These are phyloP conservation scores for Eumacrocentrus americanus DNA, from an alignment of 2,888 invertebrate species.

Conservation along the genomic window DNA sequence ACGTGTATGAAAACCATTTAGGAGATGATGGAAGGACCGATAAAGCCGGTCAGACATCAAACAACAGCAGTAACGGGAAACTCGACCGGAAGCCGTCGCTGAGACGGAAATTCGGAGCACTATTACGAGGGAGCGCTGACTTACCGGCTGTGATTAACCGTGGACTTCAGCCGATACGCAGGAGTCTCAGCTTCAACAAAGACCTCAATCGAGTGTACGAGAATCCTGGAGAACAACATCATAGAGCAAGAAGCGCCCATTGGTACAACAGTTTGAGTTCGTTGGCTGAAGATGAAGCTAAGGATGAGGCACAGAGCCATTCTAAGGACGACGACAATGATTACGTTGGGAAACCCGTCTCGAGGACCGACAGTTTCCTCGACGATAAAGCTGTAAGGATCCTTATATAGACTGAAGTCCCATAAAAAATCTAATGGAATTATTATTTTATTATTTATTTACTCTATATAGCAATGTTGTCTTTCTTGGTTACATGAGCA, in stretches of 20 bases:
- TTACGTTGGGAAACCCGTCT: constrained; percentile 33
- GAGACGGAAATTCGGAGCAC: constrained; percentile 50
- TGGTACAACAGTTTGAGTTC: constrained; percentile 58
- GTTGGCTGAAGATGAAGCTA: constrained; percentile 49
- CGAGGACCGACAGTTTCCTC: constrained; percentile 46
- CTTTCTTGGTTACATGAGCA: no score
- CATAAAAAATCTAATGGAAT: no score
- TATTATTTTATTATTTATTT: no score
- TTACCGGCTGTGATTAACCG: constrained; percentile 56
- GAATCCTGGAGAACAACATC: constrained; percentile 28
- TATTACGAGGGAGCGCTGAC: constrained; percentile 52
- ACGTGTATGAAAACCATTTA: neutral
- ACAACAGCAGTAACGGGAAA: no score
- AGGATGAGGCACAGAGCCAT: constrained; percentile 32
- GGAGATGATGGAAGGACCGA: neutral
- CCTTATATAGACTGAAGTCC: no score
- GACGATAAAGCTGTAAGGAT: constrained; percentile 49
- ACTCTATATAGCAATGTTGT: no score
- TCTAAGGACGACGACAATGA: constrained; percentile 31
- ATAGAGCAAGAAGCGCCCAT: constrained; percentile 46
- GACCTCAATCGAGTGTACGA: constrained; percentile 47
- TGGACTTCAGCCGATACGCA: constrained; percentile 51
- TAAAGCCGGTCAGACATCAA: constrained; percentile 14
- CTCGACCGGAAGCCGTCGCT: constrained; percentile 51
- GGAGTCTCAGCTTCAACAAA: constrained; percentile 56